Evolutionary conservation across 2,888 invertebrate genomes (phyloP).

Genomic region (Clostera curtula): DNA sequence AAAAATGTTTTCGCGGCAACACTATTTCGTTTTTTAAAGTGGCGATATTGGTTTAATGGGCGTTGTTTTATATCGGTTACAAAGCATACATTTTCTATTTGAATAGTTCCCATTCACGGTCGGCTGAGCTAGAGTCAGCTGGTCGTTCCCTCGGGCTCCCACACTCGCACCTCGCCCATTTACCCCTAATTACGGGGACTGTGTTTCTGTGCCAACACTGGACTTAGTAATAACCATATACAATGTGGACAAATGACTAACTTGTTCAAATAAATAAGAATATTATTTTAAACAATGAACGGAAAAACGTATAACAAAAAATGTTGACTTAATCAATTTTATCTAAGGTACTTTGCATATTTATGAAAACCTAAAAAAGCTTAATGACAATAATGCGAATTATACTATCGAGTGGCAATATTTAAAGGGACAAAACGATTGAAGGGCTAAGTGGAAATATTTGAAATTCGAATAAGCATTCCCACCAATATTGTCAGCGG

Average conservation of each 20-base stretch:
- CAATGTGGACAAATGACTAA: too few species aligned
- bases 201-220: slow-evolving; percentile 56
- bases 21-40: slow-evolving; percentile 16
- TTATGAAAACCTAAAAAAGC: too few species aligned
- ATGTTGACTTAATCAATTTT: too few species aligned
- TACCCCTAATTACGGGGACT: slow-evolving; percentile 52
- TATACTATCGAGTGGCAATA: too few species aligned
- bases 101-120: slow-evolving; percentile 38
- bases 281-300: too few species aligned
- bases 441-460: not conserved
- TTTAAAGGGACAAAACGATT: too few species aligned
- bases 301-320: too few species aligned
- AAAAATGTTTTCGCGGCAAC: slow-evolving; percentile 26
- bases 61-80: slow-evolving; percentile 21
- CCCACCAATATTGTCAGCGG: too few species aligned
- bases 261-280: not conserved
- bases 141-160: slow-evolving; percentile 41
- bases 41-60: slow-evolving; percentile 11
- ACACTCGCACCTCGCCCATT: slow-evolving; percentile 32
- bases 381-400: too few species aligned
- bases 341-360: too few species aligned
- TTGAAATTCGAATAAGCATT: too few species aligned
- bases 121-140: slow-evolving; percentile 39
- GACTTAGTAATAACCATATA: too few species aligned
- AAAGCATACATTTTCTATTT: slow-evolving; percentile 38